Percentiles rank a stretch among this genome's conserved stretches.
These are phyloP conservation scores for Bradypodion pumilum DNA, from an alignment of 2,797 vertebrate genomes.

Conservation along the genomic window DNA sequence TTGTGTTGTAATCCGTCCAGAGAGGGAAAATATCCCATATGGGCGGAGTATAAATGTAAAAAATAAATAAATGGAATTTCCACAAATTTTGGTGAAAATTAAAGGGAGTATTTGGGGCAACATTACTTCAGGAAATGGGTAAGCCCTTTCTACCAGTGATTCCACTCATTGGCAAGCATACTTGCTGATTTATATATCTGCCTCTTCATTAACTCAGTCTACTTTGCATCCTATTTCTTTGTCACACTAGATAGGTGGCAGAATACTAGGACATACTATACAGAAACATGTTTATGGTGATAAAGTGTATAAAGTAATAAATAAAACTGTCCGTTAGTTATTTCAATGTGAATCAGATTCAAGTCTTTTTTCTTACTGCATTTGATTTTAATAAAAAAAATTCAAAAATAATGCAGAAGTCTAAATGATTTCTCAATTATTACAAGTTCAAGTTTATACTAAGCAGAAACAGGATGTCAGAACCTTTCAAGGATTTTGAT, in stretches of 20 bases:
- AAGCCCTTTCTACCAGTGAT: background rate
- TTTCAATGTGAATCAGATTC: background rate
- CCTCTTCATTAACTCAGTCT: background rate
- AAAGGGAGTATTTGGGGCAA: too few relatives aligned
- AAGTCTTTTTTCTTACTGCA: background rate
- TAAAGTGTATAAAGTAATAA: background rate
- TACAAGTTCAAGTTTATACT: slow-evolving; percentile 8
- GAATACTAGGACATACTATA: background rate
- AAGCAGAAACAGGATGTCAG: background rate
- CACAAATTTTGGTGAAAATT: too few relatives aligned
- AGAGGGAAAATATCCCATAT: too few relatives aligned
- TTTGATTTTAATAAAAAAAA: slow-evolving; percentile 14
- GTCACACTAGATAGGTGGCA: background rate
- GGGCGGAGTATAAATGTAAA: too few relatives aligned
- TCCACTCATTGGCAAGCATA: background rate
- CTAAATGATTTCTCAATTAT: background rate
- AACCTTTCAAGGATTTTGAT: slow-evolving; percentile 17
- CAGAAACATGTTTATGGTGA: background rate
- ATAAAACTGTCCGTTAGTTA: background rate
- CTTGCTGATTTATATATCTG: background rate
- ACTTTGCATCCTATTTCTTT: background rate
- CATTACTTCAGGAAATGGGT: background rate
- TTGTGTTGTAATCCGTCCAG: too few relatives aligned
- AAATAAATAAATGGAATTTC: background rate
- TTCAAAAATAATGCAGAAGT: slow-evolving; percentile 17